Evolutionary conservation across 2,113 vertebrate genomes (phyloP).

Genomic region (Haliaeetus leucogaster): DNA sequence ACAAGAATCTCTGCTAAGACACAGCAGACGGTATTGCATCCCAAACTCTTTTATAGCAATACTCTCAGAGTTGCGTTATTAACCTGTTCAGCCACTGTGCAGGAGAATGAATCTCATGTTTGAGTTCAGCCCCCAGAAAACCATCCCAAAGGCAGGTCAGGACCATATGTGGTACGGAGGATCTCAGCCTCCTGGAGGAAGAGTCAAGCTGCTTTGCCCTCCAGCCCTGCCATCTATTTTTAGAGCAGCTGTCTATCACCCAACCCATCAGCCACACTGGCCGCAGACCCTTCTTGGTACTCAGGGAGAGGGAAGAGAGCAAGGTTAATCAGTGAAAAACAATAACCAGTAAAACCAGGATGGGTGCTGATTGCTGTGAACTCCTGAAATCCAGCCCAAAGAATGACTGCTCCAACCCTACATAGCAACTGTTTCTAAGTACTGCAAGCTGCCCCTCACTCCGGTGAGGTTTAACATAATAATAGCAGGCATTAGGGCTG

Average conservation of each 20-base stretch:
- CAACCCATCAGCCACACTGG: neutral
- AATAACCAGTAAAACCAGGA: neutral
- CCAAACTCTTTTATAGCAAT: neutral
- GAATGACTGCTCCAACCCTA: neutral
- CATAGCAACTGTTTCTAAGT: constrained; percentile 50
- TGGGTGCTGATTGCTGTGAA: neutral
- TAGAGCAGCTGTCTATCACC: neutral
- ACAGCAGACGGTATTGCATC: neutral
- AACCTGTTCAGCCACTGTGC: neutral
- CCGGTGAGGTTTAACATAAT: neutral
- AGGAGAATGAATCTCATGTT: neutral
- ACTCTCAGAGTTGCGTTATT: neutral
- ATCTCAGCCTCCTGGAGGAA: neutral
- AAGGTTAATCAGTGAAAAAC: constrained; percentile 22
- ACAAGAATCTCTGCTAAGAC: neutral
- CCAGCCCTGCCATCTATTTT: neutral
- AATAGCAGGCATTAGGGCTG: neutral
- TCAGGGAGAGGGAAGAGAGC: neutral
- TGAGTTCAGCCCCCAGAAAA: neutral
- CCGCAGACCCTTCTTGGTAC: neutral
- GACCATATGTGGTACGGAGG: neutral
- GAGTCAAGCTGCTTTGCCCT: neutral
- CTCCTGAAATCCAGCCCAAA: neutral
- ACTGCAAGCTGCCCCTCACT: neutral
- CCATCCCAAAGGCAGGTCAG: neutral